A percentile compares a stretch with the other conserved stretches of the same genome.
These are phyloP conservation scores for Vollenhovia emeryi DNA, from an alignment of 1,140 invertebrate genomes.

Conservation along the genomic window DNA sequence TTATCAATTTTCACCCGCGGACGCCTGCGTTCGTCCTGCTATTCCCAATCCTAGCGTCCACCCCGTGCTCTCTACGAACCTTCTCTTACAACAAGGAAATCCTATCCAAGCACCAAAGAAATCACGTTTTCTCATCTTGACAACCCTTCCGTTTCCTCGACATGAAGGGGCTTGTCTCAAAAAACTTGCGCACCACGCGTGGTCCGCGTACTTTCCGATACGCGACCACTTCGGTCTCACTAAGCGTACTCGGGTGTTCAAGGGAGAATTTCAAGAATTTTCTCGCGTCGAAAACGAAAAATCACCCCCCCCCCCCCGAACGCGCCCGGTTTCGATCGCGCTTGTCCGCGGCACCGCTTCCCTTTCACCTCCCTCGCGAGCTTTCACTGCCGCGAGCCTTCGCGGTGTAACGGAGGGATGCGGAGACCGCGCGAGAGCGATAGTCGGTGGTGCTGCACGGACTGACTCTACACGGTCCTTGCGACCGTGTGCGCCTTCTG, in stretches of 20 bases:
- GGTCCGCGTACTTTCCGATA: not conserved
- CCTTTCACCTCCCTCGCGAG: not conserved
- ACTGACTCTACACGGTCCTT: slow-evolving; percentile 61
- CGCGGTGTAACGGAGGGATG: not conserved
- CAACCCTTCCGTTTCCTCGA: slow-evolving; percentile 8
- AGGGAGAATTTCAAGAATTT: not conserved
- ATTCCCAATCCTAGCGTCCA: not conserved
- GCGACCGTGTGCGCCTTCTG: slow-evolving; percentile 55
- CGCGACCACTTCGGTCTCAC: not conserved
- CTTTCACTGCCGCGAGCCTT: slow-evolving; percentile 12
- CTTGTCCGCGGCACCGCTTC: slow-evolving; percentile 29
- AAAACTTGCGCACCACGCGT: not conserved
- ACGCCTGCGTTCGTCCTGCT: slow-evolving; percentile 4
- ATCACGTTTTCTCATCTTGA: slow-evolving; percentile 1
- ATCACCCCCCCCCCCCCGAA: not conserved
- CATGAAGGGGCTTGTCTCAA: not conserved
- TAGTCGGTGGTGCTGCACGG: slow-evolving; percentile 63
- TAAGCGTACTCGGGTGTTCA: not conserved
- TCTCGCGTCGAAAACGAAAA: not conserved
- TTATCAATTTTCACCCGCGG: slow-evolving; percentile 15
- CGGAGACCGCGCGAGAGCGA: slow-evolving; percentile 16
- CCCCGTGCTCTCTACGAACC: not conserved
- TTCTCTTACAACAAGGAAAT: not conserved
- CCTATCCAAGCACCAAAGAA: not conserved
- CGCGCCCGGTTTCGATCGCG: not conserved